These are phyloP conservation scores for Drosophila anomalipes DNA, from an alignment of 2,888 invertebrate species.

Conservation along the genomic window DNA sequence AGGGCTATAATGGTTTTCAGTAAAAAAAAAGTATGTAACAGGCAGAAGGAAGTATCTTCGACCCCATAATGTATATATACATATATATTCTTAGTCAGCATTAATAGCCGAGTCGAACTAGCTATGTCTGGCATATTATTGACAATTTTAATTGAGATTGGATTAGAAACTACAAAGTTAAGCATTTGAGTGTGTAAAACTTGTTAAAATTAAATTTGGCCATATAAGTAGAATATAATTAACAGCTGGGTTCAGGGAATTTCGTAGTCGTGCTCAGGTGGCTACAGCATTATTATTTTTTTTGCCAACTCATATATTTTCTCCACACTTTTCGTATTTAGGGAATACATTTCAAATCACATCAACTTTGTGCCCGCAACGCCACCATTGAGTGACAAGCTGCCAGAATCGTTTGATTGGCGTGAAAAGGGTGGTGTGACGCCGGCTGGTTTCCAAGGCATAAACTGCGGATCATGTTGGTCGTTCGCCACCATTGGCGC, in stretches of 20 bases:
- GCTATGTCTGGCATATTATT: not conserved
- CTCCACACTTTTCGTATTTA: conserved; percentile 29
- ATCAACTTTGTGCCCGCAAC: conserved; percentile 77
- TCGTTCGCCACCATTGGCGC: conserved; percentile 82
- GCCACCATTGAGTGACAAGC: conserved; percentile 35
- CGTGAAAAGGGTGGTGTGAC: conserved; percentile 83
- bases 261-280: not conserved
- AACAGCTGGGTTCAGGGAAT: not conserved
- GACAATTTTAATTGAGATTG: not conserved
- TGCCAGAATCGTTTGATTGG: conserved; percentile 84
- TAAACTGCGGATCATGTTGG: conserved; percentile 83
- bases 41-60: too few relatives aligned
- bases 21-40: too few relatives aligned
- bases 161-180: not conserved
- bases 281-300: not conserved
- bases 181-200: not conserved
- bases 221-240: not conserved
- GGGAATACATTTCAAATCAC: conserved; percentile 74
- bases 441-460: conserved; percentile 81
- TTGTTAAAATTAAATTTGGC: not conserved
- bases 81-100: too few relatives aligned
- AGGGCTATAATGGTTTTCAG: too few relatives aligned
- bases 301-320: not conserved
- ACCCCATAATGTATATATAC: too few relatives aligned
- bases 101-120: too few relatives aligned